Conservation (phyloP, 2,888 invertebrate genomes). For the Apomyelois bistriatella region DNA sequence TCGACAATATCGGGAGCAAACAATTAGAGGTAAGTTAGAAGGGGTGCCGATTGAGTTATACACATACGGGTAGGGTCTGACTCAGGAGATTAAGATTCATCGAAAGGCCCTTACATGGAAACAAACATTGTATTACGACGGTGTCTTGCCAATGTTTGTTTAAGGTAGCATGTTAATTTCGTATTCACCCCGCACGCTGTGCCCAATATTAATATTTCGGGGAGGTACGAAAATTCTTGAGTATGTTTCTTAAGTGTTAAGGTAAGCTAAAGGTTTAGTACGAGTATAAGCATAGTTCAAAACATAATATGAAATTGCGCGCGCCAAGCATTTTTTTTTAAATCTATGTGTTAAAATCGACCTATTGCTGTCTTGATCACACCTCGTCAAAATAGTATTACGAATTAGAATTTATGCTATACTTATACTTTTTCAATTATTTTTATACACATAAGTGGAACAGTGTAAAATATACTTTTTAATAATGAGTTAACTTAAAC, state of each 20-base stretch:
- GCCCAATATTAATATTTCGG: conserved; percentile 72
- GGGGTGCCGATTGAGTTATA: conserved; percentile 77
- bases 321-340: too few relatives aligned
- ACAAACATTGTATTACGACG: conserved; percentile 75
- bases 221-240: conserved; percentile 28
- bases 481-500: too few relatives aligned
- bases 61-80: conserved; percentile 77
- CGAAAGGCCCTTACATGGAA: conserved; percentile 72
- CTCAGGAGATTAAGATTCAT: conserved; percentile 77
- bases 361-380: too few relatives aligned
- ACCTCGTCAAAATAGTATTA: too few relatives aligned
- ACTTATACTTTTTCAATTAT: too few relatives aligned
- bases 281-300: too few relatives aligned
- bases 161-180: conserved; percentile 78
- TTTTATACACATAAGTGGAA: too few relatives aligned
- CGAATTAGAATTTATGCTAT: too few relatives aligned
- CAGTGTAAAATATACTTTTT: too few relatives aligned
- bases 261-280: conserved; percentile 1
- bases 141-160: conserved; percentile 74
- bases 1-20: conserved; percentile 77
- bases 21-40: conserved; percentile 73
- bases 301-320: too few relatives aligned
- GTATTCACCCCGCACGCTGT: conserved; percentile 67
- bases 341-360: too few relatives aligned
- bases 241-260: conserved; percentile 22